Conservation (phyloP, 2,113 vertebrate genomes). For the Elephas maximus region DNA sequence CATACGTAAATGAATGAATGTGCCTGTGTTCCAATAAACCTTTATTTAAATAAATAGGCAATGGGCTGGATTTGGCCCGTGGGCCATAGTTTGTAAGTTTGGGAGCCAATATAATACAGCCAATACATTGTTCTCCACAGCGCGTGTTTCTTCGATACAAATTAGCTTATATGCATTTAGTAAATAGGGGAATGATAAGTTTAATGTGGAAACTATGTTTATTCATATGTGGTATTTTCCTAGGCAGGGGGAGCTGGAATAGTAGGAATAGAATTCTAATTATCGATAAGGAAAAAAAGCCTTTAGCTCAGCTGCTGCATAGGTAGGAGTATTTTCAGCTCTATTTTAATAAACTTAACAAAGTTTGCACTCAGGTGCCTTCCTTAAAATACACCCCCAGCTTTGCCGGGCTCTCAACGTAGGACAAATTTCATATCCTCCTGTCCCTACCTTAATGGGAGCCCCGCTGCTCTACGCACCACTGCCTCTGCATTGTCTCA, state of each 20-base stretch:
- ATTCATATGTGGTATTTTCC: constrained; percentile 14
- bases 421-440: constrained; percentile 12
- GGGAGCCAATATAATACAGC: not conserved
- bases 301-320: not conserved
- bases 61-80: not conserved
- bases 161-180: not conserved
- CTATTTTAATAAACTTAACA: constrained; percentile 37
- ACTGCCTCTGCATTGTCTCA: not conserved
- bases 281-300: not conserved
- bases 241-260: not conserved
- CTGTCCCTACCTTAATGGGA: not conserved
- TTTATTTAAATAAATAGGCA: constrained; percentile 43
- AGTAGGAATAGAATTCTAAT: constrained; percentile 49
- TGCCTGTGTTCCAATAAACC: not conserved
- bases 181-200: constrained; percentile 33
- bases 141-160: not conserved
- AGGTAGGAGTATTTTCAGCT: constrained; percentile 15
- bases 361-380: not conserved
- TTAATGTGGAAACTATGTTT: constrained; percentile 49
- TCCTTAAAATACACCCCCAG: not conserved
- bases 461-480: not conserved
- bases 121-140: not conserved
- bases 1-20: not conserved
- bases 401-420: constrained; percentile 2
- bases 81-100: not conserved